Evolutionary conservation across 2,113 vertebrate species (phyloP).

Genomic region (Tetrao urogallus): DNA sequence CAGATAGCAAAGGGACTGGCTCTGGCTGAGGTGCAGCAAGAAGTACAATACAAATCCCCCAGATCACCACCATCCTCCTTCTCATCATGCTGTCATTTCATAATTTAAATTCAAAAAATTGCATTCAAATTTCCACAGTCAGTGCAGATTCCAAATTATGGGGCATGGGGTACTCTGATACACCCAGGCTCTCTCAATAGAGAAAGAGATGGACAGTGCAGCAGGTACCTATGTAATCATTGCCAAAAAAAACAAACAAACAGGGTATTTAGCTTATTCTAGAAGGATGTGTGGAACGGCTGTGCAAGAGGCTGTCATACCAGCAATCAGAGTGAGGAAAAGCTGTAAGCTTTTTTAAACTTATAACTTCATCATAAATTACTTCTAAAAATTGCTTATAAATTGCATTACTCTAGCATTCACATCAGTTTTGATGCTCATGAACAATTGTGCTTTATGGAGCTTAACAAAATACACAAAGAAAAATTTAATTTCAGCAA

Average conservation of each 20-base stretch:
- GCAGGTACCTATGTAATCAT: background rate
- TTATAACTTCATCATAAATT: background rate
- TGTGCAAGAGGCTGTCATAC: background rate
- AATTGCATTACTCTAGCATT: slow-evolving; percentile 16
- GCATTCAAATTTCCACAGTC: background rate
- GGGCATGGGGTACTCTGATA: background rate
- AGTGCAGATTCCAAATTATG: background rate
- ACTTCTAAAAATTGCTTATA: background rate
- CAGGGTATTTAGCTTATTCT: background rate
- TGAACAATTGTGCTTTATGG: background rate
- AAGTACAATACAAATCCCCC: background rate
- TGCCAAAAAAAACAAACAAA: background rate
- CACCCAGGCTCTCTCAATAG: background rate
- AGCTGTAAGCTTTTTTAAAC: background rate
- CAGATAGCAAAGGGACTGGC: rapidly evolving
- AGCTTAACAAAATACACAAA: background rate
- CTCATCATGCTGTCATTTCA: background rate
- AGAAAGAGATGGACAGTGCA: background rate
- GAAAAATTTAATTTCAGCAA: slow-evolving; percentile 16
- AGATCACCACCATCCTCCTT: background rate
- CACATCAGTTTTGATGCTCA: background rate
- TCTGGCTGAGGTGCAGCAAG: background rate
- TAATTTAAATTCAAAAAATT: background rate
- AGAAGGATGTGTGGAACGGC: background rate
- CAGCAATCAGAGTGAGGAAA: background rate